Evolutionary conservation across 2,797 vertebrate species (phyloP).

Genomic region (Spondyliosoma cantharus): DNA sequence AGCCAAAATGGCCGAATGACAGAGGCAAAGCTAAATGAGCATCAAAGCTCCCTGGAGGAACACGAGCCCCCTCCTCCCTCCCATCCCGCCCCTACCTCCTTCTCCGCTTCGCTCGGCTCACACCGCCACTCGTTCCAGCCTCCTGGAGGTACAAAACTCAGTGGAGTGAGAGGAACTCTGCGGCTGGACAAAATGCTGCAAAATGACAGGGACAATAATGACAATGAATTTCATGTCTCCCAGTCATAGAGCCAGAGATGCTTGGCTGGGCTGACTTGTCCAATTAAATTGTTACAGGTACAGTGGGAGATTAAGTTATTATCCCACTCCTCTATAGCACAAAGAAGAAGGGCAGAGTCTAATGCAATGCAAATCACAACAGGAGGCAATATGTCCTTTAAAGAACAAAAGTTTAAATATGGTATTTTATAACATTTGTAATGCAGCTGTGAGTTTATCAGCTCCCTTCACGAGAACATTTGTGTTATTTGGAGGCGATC

Average conservation of each 20-base stretch:
- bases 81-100: conserved; percentile 51
- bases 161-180: conserved; percentile 96
- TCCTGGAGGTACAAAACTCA: conserved; percentile 97
- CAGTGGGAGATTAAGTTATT: conserved; percentile 87
- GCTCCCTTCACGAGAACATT: conserved; percentile 11
- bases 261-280: conserved; percentile 97
- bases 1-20: conserved; percentile 85
- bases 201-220: conserved; percentile 99
- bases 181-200: conserved; percentile 95
- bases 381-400: conserved; percentile 26
- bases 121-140: conserved; percentile 82
- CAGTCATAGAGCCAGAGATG: conserved; percentile 93
- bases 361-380: conserved; percentile 56
- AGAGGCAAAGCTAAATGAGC: conserved; percentile 92
- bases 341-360: conserved; percentile 54
- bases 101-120: conserved; percentile 48
- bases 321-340: conserved; percentile 79
- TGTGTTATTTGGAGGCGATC: conserved; percentile 44
- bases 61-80: conserved; percentile 47
- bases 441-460: conserved; percentile 25
- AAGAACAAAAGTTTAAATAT: conserved; percentile 33
- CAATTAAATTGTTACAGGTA: conserved; percentile 99
- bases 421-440: no score
- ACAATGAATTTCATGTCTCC: conserved; percentile 99
- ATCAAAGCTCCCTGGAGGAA: conserved; percentile 91